Percentiles rank a stretch among this genome's conserved stretches.
These are phyloP conservation scores for Neelides folsomi DNA, from an alignment of 2,888 invertebrate genomes.

Conservation along the genomic window DNA sequence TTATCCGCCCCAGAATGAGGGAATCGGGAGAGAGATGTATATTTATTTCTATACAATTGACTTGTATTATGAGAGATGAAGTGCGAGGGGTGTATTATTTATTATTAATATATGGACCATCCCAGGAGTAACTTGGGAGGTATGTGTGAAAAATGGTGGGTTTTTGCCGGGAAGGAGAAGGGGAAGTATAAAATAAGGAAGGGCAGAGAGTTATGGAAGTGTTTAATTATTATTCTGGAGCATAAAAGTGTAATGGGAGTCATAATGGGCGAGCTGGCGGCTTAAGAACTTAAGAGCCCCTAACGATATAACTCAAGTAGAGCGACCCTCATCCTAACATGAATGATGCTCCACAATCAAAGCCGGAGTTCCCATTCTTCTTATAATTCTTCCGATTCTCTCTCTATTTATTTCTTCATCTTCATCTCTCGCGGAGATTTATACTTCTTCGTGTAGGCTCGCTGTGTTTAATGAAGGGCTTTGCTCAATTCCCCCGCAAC, in stretches of 20 bases:
- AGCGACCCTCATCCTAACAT: slow-evolving; percentile 5
- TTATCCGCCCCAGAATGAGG: background rate
- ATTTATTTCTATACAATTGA: no score
- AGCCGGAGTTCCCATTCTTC: slow-evolving; percentile 13
- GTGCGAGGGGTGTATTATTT: no score
- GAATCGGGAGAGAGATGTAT: no score
- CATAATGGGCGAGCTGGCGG: slow-evolving; percentile 25
- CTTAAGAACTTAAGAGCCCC: slow-evolving; percentile 31
- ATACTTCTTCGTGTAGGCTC: slow-evolving; percentile 6
- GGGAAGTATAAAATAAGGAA: background rate
- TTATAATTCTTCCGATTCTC: slow-evolving; percentile 5
- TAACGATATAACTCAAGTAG: slow-evolving; percentile 9
- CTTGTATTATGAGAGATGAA: no score
- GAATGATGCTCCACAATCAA: slow-evolving; percentile 29
- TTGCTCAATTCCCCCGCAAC: no score
- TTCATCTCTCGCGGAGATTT: slow-evolving; percentile 12
- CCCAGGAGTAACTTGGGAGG: no score
- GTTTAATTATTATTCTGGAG: slow-evolving; percentile 32
- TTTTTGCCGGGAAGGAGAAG: background rate
- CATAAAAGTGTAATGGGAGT: slow-evolving; percentile 32
- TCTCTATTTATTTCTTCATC: slow-evolving; percentile 24
- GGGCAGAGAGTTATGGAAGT: slow-evolving; percentile 18
- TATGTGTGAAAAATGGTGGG: no score
- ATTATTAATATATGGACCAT: no score
- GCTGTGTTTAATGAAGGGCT: background rate